Conservation (phyloP, 2,797 vertebrate species). For the Sebastes melanostomus region DNA sequence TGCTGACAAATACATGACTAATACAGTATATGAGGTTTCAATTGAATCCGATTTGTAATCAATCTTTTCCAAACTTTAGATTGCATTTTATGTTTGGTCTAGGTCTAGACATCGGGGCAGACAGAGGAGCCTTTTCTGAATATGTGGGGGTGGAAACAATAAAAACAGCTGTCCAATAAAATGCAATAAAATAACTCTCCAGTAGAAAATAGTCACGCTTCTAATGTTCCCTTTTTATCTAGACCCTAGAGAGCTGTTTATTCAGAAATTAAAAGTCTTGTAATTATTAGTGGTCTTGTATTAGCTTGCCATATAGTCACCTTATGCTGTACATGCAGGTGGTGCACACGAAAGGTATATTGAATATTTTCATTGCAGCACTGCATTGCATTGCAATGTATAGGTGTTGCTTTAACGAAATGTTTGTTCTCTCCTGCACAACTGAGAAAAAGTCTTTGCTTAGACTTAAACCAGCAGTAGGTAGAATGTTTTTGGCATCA, state of each 20-base stretch:
- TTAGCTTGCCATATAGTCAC: background rate
- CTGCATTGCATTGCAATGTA: background rate
- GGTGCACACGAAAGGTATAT: background rate
- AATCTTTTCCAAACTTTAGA: background rate
- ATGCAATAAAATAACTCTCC: background rate
- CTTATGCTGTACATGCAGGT: background rate
- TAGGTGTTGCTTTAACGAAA: background rate
- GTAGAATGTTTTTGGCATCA: too few relatives aligned
- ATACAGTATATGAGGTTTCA: background rate
- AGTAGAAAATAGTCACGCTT: background rate
- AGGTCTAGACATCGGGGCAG: background rate
- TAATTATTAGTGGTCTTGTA: background rate
- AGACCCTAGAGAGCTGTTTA: background rate
- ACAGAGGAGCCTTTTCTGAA: background rate
- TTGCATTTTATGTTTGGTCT: background rate
- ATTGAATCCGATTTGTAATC: background rate
- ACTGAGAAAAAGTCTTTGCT: background rate
- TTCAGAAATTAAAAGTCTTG: background rate
- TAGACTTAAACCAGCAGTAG: too few relatives aligned
- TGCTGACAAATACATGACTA: background rate
- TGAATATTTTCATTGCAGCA: background rate
- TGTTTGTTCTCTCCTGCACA: background rate
- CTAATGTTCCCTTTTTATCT: background rate
- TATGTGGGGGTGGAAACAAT: slow-evolving; percentile 1
- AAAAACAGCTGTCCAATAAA: background rate